Percentiles rank a stretch among this genome's conserved stretches.
Conservation (phyloP, 2,888 invertebrate genomes). For the Atherix ibis region DNA sequence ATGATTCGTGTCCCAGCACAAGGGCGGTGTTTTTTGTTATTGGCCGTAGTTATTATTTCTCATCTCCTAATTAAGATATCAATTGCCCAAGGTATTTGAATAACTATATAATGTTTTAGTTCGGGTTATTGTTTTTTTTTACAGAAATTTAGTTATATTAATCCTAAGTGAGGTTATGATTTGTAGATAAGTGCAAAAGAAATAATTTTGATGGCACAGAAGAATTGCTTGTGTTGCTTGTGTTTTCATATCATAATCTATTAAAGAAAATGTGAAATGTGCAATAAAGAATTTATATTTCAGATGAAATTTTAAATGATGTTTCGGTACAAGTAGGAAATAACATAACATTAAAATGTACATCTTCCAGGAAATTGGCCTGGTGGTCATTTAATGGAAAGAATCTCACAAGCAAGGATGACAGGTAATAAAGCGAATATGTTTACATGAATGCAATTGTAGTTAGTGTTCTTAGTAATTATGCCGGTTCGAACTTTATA, state of each 20-base stretch:
- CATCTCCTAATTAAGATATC: constrained; percentile 5
- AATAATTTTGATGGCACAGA: too few relatives aligned
- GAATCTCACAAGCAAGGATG: constrained; percentile 36
- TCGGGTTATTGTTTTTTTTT: too few relatives aligned
- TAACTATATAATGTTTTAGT: too few relatives aligned
- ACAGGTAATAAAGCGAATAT: constrained; percentile 28
- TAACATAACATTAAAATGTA: constrained; percentile 39
- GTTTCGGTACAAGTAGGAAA: constrained; percentile 33
- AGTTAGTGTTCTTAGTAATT: background rate
- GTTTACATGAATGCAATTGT: background rate
- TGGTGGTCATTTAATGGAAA: constrained; percentile 43
- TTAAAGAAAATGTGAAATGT: too few relatives aligned
- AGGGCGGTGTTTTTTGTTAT: constrained; percentile 13
- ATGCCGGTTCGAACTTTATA: background rate
- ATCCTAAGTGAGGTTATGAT: constrained; percentile 10
- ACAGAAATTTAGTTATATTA: constrained; percentile 3
- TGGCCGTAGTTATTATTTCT: constrained; percentile 7
- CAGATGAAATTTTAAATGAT: too few relatives aligned
- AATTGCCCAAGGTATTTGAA: constrained; percentile 10
- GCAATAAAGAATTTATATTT: too few relatives aligned
- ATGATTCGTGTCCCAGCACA: constrained; percentile 3
- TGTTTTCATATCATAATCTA: too few relatives aligned
- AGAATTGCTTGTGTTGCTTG: too few relatives aligned
- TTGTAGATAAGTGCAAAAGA: constrained; percentile 6
- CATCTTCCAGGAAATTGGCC: constrained; percentile 35